phyloP scores from a whole-genome alignment of 1,140 invertebrate genomes.

The Lepidurus packardi region DNA sequence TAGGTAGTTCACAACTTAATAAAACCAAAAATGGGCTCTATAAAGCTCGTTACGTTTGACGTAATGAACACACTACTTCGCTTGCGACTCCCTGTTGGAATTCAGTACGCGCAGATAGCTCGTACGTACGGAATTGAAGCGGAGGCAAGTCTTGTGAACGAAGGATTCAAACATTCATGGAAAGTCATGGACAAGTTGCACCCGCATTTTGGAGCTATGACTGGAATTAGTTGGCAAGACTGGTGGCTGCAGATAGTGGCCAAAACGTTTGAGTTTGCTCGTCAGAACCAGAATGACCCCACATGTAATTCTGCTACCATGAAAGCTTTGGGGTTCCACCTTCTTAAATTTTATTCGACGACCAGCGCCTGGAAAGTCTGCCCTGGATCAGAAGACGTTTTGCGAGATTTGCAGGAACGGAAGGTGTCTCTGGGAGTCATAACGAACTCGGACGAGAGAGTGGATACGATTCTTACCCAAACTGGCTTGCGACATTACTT shows the following conservation, averaged over 20 bases:
- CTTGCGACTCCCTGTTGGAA: not conserved
- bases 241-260: slow-evolving; percentile 73
- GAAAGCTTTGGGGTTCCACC: slow-evolving; percentile 51
- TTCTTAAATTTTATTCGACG: slow-evolving; percentile 60
- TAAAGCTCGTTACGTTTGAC: slow-evolving; percentile 28
- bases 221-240: slow-evolving; percentile 62
- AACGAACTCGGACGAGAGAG: slow-evolving; percentile 80
- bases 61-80: slow-evolving; percentile 27
- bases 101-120: not conserved
- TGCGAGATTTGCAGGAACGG: slow-evolving; percentile 53
- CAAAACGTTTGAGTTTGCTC: slow-evolving; percentile 53
- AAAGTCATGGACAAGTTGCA: slow-evolving; percentile 56
- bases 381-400: slow-evolving; percentile 56
- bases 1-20: too few relatives aligned
- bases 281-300: slow-evolving; percentile 30
- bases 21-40: not conserved
- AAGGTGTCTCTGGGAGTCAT: slow-evolving; percentile 63
- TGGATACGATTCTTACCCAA: slow-evolving; percentile 60
- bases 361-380: slow-evolving; percentile 62
- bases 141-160: not conserved
- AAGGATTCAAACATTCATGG: slow-evolving; percentile 43
- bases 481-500: slow-evolving; percentile 62
- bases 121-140: slow-evolving; percentile 5
- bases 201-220: slow-evolving; percentile 70
- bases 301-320: slow-evolving; percentile 40